Evolutionary conservation across 2,113 vertebrate genomes (phyloP).

Genomic region (Chitala chitala): DNA sequence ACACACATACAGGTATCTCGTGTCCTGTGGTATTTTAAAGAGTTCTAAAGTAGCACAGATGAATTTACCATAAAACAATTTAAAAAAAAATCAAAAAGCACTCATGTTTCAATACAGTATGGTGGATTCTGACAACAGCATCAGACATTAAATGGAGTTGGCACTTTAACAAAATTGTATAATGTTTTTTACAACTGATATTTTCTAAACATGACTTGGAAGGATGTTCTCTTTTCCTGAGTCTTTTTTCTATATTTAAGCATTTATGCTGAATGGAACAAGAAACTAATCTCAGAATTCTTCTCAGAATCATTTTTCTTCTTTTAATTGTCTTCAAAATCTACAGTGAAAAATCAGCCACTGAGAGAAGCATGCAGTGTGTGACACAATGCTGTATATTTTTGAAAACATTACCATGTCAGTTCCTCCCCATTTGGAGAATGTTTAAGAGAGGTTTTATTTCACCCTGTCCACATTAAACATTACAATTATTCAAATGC

Average conservation of each 20-base stretch:
- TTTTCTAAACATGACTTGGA: neutral
- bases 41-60: too few relatives aligned
- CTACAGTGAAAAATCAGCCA: slow-evolving; percentile 15
- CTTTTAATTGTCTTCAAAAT: slow-evolving; percentile 17
- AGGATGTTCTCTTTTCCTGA: too few relatives aligned
- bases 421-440: slow-evolving; percentile 17
- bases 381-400: slow-evolving; percentile 10
- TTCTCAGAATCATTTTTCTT: neutral
- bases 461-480: slow-evolving; percentile 16
- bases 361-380: slow-evolving; percentile 15
- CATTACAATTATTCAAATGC: slow-evolving; percentile 28
- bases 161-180: neutral
- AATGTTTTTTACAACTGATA: too few relatives aligned
- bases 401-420: slow-evolving; percentile 25
- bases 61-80: too few relatives aligned
- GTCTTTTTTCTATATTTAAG: neutral
- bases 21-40: too few relatives aligned
- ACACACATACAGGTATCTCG: neutral
- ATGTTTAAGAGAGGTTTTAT: slow-evolving; percentile 14
- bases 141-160: neutral
- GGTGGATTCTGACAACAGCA: too few relatives aligned
- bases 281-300: neutral
- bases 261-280: neutral
- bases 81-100: too few relatives aligned
- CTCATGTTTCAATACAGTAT: too few relatives aligned